Evolutionary conservation across 2,113 vertebrate species (phyloP), one percentile per base, ranked within the genome.

Genomic region (Vulpes ferrilata): DNA sequence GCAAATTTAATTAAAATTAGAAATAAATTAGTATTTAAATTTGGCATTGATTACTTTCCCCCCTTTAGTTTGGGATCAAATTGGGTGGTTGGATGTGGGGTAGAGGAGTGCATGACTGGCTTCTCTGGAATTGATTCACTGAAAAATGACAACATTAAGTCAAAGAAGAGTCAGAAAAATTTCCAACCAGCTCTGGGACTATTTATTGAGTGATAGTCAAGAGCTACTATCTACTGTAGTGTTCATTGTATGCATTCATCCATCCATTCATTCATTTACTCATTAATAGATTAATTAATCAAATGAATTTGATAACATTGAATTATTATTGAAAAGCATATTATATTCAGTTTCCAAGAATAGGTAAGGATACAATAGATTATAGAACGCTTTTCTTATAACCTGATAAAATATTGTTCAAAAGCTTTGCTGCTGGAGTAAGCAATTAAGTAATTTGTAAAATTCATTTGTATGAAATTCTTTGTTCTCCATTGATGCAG

Each of bases 201-300:
- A 25, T 85, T 92, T 93, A 76, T 30, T 84, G 95, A 84, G 69
- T 64, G n/a, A 55, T 17, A 25, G n/a, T 10, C 71, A 89, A 93
- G 38, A 69, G 67, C 35, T 64, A 13, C n/a, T 8, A 48, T 73
- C 4, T 78, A 32, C 43, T 16, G 5, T 48, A 12, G 32, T 32
- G 22, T 59, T 73, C 35, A 27, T 85, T 53, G 22, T 43, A n/a
- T 65, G 15, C 65, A 35, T 43, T 35, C 5, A 57, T 12, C 35
- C 53, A 53, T 43, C 90, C 51, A 35, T 51, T 73, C 9, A 38
- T 7, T 53, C 59, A 43, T 51, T 95, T 59, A 15, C 20, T 88
- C 23, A 0, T 60, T 79, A 38, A n/a, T 69, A 43, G 43, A 71
- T 57, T 53, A n/a, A 23, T 67, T 89, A 30, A 65, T 53, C 16